Conservation (phyloP, 2,888 invertebrate genomes). For the Aporophyla lueneburgensis region DNA sequence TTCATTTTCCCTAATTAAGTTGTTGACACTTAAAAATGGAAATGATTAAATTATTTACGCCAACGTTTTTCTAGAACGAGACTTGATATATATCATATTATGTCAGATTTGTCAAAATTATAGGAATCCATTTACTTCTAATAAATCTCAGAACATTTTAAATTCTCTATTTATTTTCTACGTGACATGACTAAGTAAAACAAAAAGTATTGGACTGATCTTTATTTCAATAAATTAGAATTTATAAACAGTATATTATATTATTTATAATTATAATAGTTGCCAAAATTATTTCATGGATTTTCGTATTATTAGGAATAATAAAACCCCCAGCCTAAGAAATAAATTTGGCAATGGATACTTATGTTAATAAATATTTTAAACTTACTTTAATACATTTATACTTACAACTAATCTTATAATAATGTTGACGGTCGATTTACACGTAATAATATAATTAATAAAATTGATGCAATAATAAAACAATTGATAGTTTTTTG, state of each 20-base stretch:
- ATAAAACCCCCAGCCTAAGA: slow-evolving; percentile 85
- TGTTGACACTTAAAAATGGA: not conserved
- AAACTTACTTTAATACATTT: slow-evolving; percentile 46
- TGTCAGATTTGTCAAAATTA: no score
- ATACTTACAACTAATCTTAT: slow-evolving; percentile 59
- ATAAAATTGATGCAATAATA: slow-evolving; percentile 43
- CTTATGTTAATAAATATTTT: slow-evolving; percentile 64
- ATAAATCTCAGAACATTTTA: not conserved
- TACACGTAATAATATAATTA: slow-evolving; percentile 53
- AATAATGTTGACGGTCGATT: slow-evolving; percentile 62
- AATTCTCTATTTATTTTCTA: not conserved
- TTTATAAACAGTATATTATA: slow-evolving; percentile 62
- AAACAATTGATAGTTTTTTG: slow-evolving; percentile 25
- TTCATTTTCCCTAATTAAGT: not conserved
- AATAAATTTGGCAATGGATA: slow-evolving; percentile 77
- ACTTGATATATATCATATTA: not conserved
- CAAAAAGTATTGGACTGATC: slow-evolving; percentile 50
- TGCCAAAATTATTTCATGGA: slow-evolving; percentile 82
- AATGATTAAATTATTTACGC: not conserved
- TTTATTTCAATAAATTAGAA: slow-evolving; percentile 68
- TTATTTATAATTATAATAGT: slow-evolving; percentile 68
- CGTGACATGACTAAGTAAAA: slow-evolving; percentile 13
- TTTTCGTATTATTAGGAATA: slow-evolving; percentile 62
- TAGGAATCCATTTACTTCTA: not conserved
- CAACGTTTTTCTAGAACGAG: not conserved